Percentiles rank a stretch among this genome's conserved stretches.
phyloP scores from a whole-genome alignment of 2,113 vertebrate species.

The Scomber colias region DNA sequence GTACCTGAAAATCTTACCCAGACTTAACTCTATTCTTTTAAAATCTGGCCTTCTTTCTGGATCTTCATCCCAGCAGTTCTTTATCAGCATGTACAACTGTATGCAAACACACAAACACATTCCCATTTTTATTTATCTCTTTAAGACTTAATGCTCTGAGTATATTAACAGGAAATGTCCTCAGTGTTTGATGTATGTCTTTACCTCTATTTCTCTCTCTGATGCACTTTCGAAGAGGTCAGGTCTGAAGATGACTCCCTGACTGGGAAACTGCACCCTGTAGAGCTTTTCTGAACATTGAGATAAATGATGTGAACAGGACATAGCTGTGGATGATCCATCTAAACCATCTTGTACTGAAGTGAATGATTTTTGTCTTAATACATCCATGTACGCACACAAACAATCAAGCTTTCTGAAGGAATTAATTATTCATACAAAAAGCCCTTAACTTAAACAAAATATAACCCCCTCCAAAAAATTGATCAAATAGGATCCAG shows the following conservation, averaged over 20 bases:
- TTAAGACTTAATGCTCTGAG: not conserved
- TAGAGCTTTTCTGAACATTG: constrained; percentile 89
- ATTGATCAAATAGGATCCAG: not conserved
- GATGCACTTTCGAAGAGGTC: constrained; percentile 90
- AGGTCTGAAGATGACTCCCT: constrained; percentile 86
- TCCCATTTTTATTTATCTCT: not conserved
- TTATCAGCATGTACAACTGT: constrained; percentile 91
- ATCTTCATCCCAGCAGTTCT: constrained; percentile 98
- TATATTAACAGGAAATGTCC: not conserved
- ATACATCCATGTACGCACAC: no score
- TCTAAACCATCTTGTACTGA: no score
- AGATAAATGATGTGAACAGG: not conserved
- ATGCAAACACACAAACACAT: not conserved
- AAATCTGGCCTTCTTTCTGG: constrained; percentile 97
- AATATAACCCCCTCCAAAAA: no score
- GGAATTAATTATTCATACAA: no score
- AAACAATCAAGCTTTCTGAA: no score
- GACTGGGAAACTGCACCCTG: constrained; percentile 86
- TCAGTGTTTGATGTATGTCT: constrained; percentile 8
- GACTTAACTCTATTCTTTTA: constrained; percentile 91
- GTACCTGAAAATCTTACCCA: constrained; percentile 97
- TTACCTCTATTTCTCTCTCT: constrained; percentile 91
- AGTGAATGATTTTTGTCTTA: no score
- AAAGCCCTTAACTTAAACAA: no score
- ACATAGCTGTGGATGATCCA: not conserved